Base-by-base conservation (phyloP, 2,888 invertebrate species). In the Xanthia togata region DNA sequence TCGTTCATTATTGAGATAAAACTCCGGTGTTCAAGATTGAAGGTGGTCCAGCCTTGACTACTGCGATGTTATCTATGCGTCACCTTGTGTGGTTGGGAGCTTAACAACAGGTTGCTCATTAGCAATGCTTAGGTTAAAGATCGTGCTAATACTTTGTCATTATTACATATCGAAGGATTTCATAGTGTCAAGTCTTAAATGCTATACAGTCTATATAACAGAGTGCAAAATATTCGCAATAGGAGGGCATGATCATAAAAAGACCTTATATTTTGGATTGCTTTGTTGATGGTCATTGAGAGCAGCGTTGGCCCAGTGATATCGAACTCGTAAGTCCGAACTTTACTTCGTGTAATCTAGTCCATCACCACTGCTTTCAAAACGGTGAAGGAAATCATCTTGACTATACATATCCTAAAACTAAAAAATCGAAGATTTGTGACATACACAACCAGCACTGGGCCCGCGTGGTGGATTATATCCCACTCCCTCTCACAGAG, bases 1-100 rank as follows among this genome's bases (percentile, higher is more conserved):
- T 17, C 55, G 47, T 73, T 47, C 23, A 60, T 75, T 75, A 57
- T 77, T 57, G 23, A 67, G 41, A 79, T 83, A 83, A 62, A 70
- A 26, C 67, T 70, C 23, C 31, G 60, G 47, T 70, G 60, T 78
- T 70, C 50, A 50, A 79, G 68, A 77, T 68, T 63, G 78, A 78
- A 83, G 68, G 63, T 69, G 68, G 67, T 69, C 35, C 60, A 64
- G 59, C 84, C 81, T 81, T 73, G 69, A 70, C 41, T 81, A 44
- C n/a, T 26, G 75, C 76, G 72, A 82, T 77, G 77, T 77, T 73
- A 82, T 82, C 68, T 73, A 59, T 77, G 77, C 73, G 73, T 83
- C 86, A 85, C 71, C 78, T 71, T 81, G 69, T 62, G 78, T n/a
- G 64, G 20, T 60, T 63, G 64, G 14, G 57, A 44, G 26, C 65